A percentile compares a stretch with the other conserved stretches of the same genome.
These are phyloP conservation scores for Drosophila hamatofila DNA, from an alignment of 2,888 invertebrate species.

Conservation along the genomic window DNA sequence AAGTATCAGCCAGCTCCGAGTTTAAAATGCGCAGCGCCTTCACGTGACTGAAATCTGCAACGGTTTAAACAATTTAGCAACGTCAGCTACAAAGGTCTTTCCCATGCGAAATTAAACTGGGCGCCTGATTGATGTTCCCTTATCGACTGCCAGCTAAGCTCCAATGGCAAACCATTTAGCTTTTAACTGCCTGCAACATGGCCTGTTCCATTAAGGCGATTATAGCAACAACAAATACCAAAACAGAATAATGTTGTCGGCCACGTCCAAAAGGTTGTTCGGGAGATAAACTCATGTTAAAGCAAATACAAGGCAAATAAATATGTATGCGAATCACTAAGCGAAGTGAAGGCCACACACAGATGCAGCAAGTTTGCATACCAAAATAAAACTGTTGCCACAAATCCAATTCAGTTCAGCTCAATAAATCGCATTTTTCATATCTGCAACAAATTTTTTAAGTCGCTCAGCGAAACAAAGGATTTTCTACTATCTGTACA, in stretches of 20 bases:
- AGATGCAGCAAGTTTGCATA: not conserved
- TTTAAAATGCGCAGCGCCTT: slow-evolving; percentile 92
- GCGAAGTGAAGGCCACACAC: not conserved
- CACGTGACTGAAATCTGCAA: slow-evolving; percentile 92
- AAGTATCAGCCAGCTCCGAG: slow-evolving; percentile 95
- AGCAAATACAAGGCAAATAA: slow-evolving; percentile 16
- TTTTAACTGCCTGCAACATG: slow-evolving; percentile 33
- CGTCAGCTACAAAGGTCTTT: not conserved
- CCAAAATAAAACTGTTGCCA: not conserved
- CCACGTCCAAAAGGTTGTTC: not conserved
- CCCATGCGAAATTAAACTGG: not conserved
- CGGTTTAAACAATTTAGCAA: slow-evolving; percentile 7
- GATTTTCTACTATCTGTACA: slow-evolving; percentile 17
- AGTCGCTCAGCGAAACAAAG: slow-evolving; percentile 15
- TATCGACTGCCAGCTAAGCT: slow-evolving; percentile 24
- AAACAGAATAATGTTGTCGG: slow-evolving; percentile 10
- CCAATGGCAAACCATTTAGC: slow-evolving; percentile 28
- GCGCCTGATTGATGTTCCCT: slow-evolving; percentile 42
- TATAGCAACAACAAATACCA: slow-evolving; percentile 35
- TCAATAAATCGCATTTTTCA: slow-evolving; percentile 33
- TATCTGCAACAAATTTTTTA: slow-evolving; percentile 52
- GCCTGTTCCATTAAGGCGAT: slow-evolving; percentile 40
- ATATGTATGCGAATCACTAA: slow-evolving; percentile 17
- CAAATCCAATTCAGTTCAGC: slow-evolving; percentile 2
- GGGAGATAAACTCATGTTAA: slow-evolving; percentile 10